Evolutionary conservation across 2,113 vertebrate genomes (phyloP).

Genomic region (Chroicocephalus ridibundus): DNA sequence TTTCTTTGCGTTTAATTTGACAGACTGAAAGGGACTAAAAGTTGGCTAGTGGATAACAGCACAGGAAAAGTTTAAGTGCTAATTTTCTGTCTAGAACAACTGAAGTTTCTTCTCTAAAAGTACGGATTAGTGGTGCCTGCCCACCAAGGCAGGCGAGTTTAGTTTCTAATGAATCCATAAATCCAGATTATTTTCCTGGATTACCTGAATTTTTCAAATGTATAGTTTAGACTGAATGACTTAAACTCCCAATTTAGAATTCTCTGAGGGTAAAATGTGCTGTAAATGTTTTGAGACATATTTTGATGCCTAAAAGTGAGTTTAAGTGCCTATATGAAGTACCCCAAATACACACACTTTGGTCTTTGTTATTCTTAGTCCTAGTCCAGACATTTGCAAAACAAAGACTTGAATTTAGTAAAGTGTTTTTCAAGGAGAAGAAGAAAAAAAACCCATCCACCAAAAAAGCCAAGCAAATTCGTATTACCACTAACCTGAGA

Average conservation of each 20-base stretch:
- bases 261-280: not conserved
- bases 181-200: not conserved
- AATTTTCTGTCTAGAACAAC: not conserved
- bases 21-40: not conserved
- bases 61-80: not conserved
- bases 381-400: not conserved
- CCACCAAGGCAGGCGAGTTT: not conserved
- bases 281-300: not conserved
- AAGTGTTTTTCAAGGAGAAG: not conserved
- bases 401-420: not conserved
- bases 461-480: not conserved
- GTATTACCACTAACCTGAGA: not conserved
- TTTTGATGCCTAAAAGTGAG: not conserved
- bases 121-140: not conserved
- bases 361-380: not conserved
- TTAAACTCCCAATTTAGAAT: not conserved
- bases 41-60: not conserved
- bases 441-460: not conserved
- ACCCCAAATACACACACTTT: not conserved
- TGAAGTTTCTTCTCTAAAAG: not conserved
- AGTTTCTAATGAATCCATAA: not conserved
- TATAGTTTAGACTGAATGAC: not conserved
- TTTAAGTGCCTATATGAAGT: not conserved
- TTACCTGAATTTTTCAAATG: not conserved
- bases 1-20: not conserved